A percentile compares a stretch with the other conserved stretches of the same genome.
phyloP scores from a whole-genome alignment of 2,888 invertebrate genomes.

The Rhopalosiphum nymphaeae region DNA sequence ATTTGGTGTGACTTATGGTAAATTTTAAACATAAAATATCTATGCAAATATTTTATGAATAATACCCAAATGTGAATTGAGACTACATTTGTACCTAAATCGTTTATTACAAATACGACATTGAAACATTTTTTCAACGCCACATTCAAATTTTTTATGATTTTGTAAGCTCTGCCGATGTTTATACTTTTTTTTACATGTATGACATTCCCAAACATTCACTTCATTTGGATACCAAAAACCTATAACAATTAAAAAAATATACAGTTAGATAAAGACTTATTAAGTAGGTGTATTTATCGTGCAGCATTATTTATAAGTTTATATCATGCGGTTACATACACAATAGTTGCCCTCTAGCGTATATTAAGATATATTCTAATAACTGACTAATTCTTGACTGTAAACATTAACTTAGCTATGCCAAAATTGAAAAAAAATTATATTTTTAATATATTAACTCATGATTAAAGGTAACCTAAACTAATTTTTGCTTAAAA shows the following conservation, averaged over 20 bases:
- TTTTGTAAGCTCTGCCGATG: conserved; percentile 40
- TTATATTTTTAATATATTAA: background rate
- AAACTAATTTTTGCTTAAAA: background rate
- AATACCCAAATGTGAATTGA: conserved; percentile 54
- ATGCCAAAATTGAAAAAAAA: background rate
- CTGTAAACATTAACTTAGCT: background rate
- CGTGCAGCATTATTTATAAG: background rate
- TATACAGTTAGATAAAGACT: background rate
- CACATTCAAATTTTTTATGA: conserved; percentile 49
- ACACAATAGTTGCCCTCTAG: background rate
- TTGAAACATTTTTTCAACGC: conserved; percentile 52
- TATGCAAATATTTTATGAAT: conserved; percentile 38
- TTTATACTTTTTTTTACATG: conserved; percentile 14
- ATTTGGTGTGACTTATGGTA: background rate
- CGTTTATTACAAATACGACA: conserved; percentile 60
- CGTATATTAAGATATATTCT: background rate
- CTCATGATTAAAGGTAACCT: background rate
- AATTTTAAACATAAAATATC: background rate
- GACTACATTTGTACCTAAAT: conserved; percentile 45
- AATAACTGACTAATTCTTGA: background rate
- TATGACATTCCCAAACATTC: background rate
- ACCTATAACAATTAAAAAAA: conserved; percentile 14
- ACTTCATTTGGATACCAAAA: background rate
- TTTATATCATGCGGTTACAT: background rate
- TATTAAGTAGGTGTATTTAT: background rate